Evolutionary conservation across 2,113 vertebrate genomes (phyloP).

Genomic region (Dromiciops gliroides): DNA sequence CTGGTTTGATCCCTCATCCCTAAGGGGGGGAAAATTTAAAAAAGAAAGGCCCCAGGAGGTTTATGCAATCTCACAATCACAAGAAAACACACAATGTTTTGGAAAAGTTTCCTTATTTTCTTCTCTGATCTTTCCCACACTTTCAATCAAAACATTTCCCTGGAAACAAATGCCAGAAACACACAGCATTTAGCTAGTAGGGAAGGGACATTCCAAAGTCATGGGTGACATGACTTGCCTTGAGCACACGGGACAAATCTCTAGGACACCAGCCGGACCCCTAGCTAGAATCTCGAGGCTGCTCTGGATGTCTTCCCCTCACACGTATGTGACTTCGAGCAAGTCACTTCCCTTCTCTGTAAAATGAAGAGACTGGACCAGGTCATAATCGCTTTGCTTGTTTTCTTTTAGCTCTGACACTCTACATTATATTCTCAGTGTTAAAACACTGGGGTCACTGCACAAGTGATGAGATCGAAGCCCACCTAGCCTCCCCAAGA

Average conservation of each 20-base stretch:
- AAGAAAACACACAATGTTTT: background rate
- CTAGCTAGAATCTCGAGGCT: background rate
- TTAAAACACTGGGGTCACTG: background rate
- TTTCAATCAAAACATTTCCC: conserved; percentile 26
- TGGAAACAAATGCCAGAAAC: conserved; percentile 50
- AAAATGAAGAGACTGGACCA: background rate
- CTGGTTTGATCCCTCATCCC: background rate
- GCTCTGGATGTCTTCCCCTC: background rate
- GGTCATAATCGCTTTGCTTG: background rate
- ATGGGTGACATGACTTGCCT: background rate
- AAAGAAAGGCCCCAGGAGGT: background rate
- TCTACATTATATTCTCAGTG: background rate
- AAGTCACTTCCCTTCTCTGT: background rate
- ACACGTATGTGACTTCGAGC: background rate
- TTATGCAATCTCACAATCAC: background rate
- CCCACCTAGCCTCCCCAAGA: background rate
- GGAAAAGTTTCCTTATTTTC: background rate
- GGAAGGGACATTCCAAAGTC: conserved; percentile 30
- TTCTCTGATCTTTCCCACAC: conserved; percentile 6
- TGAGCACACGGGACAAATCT: background rate
- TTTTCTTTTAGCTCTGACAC: background rate
- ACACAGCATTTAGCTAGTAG: conserved; percentile 30
- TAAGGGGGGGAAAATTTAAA: background rate
- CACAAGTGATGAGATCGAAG: background rate
- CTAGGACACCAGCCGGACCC: background rate